A percentile compares a stretch with the other conserved stretches of the same genome.
Evolutionary conservation across 2,888 invertebrate species (phyloP).

Genomic region (Meta bourneti): DNA sequence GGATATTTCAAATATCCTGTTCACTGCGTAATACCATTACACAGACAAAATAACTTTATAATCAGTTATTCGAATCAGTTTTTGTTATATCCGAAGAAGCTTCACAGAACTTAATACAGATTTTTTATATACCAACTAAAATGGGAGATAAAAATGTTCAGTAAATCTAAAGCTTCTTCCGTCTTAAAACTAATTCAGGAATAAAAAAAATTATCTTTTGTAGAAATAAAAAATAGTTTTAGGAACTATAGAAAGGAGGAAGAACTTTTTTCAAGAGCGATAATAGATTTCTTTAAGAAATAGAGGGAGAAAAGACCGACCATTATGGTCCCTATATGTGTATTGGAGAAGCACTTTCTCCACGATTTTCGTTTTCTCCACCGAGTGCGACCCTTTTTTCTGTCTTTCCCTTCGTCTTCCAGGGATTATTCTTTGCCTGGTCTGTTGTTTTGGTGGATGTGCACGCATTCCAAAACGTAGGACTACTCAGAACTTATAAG

Average conservation of each 20-base stretch:
- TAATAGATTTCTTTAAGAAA: constrained; percentile 37
- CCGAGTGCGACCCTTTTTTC: constrained; percentile 8
- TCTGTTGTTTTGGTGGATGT: constrained; percentile 56
- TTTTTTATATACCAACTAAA: background rate
- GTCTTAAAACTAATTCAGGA: background rate
- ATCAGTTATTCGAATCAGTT: no score
- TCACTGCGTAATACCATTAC: no score
- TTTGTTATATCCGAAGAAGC: no score
- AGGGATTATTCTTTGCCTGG: constrained; percentile 54
- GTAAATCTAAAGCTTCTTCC: background rate
- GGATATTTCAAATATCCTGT: no score
- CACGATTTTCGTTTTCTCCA: constrained; percentile 24
- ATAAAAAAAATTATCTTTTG: background rate
- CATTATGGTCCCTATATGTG: constrained; percentile 34
- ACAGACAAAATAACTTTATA: no score
- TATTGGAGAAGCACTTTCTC: constrained; percentile 38
- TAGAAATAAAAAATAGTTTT: constrained; percentile 13
- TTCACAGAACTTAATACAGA: no score
- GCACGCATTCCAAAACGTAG: constrained; percentile 65
- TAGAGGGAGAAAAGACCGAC: constrained; percentile 13
- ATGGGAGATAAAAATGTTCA: background rate
- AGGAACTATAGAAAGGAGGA: constrained; percentile 21
- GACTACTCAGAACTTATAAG: constrained; percentile 55
- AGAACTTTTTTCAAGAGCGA: constrained; percentile 27
- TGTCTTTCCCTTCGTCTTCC: background rate